These are phyloP conservation scores for Ispidina picta DNA, from an alignment of 2,797 vertebrate genomes.

Conservation along the genomic window DNA sequence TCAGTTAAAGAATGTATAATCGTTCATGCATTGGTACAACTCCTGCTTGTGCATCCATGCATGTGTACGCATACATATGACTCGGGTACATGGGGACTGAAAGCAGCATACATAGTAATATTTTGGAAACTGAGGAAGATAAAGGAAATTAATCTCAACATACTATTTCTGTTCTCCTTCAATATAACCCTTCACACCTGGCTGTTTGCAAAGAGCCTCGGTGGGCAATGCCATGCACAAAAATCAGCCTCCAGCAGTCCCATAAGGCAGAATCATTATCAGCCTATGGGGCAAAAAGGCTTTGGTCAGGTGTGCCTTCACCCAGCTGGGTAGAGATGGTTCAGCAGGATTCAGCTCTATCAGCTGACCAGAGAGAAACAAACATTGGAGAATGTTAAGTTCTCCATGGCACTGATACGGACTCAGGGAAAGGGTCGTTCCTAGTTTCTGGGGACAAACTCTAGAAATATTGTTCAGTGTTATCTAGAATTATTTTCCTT, in stretches of 20 bases:
- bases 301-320: neutral
- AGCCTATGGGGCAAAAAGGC: neutral
- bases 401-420: neutral
- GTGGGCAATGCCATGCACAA: neutral
- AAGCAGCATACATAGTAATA: neutral
- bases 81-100: neutral
- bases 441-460: neutral
- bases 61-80: no score
- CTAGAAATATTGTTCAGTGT: neutral
- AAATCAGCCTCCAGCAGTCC: neutral
- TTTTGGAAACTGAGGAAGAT: neutral
- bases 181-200: neutral
- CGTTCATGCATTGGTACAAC: neutral
- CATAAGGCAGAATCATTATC: accelerated
- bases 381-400: neutral
- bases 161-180: neutral
- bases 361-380: accelerated
- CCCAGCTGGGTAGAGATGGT: neutral
- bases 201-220: neutral
- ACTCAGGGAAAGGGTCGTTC: neutral
- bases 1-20: neutral
- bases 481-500: neutral
- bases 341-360: neutral
- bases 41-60: neutral
- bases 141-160: neutral